Base-by-base conservation (phyloP, 2,113 vertebrate species). In the Marcusenius ussheri region DNA sequence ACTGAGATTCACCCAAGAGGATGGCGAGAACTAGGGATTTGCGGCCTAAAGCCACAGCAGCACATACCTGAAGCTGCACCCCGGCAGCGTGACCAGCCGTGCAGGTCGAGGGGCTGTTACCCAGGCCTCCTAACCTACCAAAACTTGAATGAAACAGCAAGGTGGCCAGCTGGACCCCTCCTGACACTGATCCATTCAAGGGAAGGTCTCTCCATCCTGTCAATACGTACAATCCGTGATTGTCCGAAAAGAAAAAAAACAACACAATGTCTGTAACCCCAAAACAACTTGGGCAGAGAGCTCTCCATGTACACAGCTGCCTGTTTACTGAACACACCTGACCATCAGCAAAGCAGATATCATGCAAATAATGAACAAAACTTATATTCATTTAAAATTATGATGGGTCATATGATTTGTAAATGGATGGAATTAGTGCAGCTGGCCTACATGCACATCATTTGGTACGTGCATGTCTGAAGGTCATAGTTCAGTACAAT, bases 321-420 rank as follows among this genome's bases (percentile, higher is more conserved):
- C 62, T 31, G 15, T 42, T 80, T 80, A 80, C 74, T 80, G 35
- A 80, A 80, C 11, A 80, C 74, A 42, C 74, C 35, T 42, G 62
- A 42, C 74, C 35, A 42, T 39, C 15, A 80, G 35, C 74, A 80
- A 19, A 35, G 17, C 74, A 80, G 35, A 80, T 42, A 80, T 42
- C 74, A 80, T 80, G 74, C 35, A 80, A 80, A 80, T 17, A 42
- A 80, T 80, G 31, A 80, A 80, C 62, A 80, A 39, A 80, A 7
- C 31, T 80, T 91, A 86, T 84, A n/a, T 46, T 80, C 88, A 90
- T 91, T 83, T 89, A 89, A 90, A 89, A 91, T 35, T 15, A 88
- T 70, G 42, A 31, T 17, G 47, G 88, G 27, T 89, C 27, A 53
- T 27, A 74, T 89, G 74, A 80, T 80, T 42, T 39, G 7, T 62